Evolutionary conservation across 2,113 vertebrate genomes (phyloP).

Genomic region (Picathartes gymnocephalus): DNA sequence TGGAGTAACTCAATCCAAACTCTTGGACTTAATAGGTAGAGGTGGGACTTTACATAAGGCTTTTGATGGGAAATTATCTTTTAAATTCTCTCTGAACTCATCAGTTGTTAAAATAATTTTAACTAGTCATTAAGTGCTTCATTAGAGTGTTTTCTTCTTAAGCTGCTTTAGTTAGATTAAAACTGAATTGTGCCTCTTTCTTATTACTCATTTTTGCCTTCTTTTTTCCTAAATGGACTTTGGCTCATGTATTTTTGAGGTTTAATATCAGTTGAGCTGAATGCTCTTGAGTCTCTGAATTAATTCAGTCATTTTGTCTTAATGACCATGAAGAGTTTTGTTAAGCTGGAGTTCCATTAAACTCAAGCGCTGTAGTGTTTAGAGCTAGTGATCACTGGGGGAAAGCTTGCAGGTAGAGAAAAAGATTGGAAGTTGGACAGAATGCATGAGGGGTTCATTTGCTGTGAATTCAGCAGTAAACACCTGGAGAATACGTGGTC

Average conservation of each 20-base stretch:
- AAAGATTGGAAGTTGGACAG: background rate
- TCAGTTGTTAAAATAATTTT: conserved; percentile 51
- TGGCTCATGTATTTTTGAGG: conserved; percentile 22
- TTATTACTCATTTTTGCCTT: conserved; percentile 29
- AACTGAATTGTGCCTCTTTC: background rate
- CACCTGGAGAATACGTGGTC: background rate
- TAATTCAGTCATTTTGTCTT: conserved; percentile 63
- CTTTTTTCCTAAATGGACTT: conserved; percentile 36
- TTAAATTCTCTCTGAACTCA: conserved; percentile 9
- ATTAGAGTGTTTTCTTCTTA: conserved; percentile 54
- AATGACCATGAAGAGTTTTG: conserved; percentile 57
- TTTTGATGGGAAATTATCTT: conserved; percentile 10
- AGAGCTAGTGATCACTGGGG: background rate
- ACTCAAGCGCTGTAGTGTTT: background rate
- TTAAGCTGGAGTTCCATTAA: conserved; percentile 56
- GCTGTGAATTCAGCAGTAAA: conserved; percentile 22
- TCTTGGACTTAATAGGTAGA: background rate
- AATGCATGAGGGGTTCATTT: background rate
- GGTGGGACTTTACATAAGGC: background rate
- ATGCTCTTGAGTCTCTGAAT: conserved; percentile 45
- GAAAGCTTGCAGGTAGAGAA: conserved; percentile 19
- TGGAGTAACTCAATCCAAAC: background rate
- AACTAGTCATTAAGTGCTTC: conserved; percentile 51
- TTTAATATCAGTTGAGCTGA: conserved; percentile 36
- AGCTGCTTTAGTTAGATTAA: conserved; percentile 10